phyloP scores from a whole-genome alignment of 2,888 invertebrate species.

The Apamea anceps region DNA sequence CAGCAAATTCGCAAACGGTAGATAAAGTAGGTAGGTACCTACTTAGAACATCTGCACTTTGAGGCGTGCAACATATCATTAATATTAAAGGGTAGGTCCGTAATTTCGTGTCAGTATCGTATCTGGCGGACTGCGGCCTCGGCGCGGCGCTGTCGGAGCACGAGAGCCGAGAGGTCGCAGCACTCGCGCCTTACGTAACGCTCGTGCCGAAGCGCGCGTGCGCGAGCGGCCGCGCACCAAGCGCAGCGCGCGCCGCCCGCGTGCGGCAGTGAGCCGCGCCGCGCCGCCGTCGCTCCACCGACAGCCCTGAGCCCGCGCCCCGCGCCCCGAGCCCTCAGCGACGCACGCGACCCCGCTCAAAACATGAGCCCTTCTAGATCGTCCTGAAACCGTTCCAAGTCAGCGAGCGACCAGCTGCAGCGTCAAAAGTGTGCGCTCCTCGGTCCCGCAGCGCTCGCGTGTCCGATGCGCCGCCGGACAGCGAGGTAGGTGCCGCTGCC shows the following conservation, averaged over 20 bases:
- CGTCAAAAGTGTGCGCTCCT: neutral
- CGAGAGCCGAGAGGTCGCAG: slow-evolving; percentile 35
- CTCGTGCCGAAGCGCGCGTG: slow-evolving; percentile 36
- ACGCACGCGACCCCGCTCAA: slow-evolving; percentile 13
- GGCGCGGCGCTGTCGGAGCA: neutral
- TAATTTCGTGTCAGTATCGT: neutral
- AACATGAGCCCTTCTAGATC: slow-evolving; percentile 44
- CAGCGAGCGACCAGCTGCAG: slow-evolving; percentile 3
- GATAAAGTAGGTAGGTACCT: neutral
- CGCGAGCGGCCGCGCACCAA: slow-evolving; percentile 47
- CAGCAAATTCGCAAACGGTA: neutral
- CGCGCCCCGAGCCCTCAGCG: slow-evolving; percentile 11
- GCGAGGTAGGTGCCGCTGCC: slow-evolving; percentile 49
- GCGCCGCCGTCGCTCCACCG: slow-evolving; percentile 53
- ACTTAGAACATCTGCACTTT: neutral
- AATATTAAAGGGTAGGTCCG: neutral
- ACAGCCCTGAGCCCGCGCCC: slow-evolving; percentile 21
- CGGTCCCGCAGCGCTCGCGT: neutral
- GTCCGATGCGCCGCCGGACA: slow-evolving; percentile 39
- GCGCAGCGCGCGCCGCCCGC: slow-evolving; percentile 28
- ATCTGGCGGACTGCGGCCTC: neutral
- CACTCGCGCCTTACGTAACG: slow-evolving; percentile 41
- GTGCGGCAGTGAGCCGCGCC: slow-evolving; percentile 52
- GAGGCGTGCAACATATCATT: slow-evolving; percentile 5
- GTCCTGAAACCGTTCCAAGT: slow-evolving; percentile 29